Evolutionary conservation across 2,797 vertebrate genomes (phyloP).

Genomic region (Hyperoplus lanceolatus): DNA sequence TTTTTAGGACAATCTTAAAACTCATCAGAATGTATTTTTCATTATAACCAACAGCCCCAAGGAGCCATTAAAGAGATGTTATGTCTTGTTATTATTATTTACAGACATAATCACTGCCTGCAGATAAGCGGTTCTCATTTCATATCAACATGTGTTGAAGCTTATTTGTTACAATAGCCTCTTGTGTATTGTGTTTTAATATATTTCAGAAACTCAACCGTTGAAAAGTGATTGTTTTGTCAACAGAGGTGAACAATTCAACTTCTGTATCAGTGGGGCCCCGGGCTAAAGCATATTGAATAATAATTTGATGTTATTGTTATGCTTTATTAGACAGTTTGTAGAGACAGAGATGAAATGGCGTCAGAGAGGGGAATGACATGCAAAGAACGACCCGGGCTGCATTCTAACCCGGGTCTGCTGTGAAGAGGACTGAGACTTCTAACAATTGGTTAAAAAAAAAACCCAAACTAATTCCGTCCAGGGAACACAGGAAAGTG

Average conservation of each 20-base stretch:
- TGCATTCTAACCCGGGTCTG: no score
- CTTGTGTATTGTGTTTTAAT: conserved; percentile 20
- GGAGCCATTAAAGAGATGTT: conserved; percentile 33
- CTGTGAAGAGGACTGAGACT: no score
- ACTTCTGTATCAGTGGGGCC: neutral
- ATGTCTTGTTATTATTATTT: conserved; percentile 30
- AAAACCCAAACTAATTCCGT: neutral
- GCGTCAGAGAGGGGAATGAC: no score
- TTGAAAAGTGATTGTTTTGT: neutral
- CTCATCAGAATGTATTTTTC: neutral
- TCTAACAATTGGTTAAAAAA: neutral
- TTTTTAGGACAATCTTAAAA: neutral
- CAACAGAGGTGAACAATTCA: neutral
- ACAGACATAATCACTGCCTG: conserved; percentile 23
- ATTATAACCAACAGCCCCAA: conserved; percentile 13
- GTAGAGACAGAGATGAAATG: neutral
- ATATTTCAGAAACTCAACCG: conserved; percentile 6
- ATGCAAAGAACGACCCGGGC: no score
- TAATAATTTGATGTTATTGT: neutral
- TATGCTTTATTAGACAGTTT: neutral
- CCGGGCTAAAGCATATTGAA: neutral
- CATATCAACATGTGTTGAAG: neutral
- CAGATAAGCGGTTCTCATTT: neutral
- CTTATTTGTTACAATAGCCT: neutral
- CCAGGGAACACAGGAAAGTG: neutral